A percentile compares a stretch with the other conserved stretches of the same genome.
Conservation (phyloP, 2,113 vertebrate species). For the Synchiropus splendidus region DNA sequence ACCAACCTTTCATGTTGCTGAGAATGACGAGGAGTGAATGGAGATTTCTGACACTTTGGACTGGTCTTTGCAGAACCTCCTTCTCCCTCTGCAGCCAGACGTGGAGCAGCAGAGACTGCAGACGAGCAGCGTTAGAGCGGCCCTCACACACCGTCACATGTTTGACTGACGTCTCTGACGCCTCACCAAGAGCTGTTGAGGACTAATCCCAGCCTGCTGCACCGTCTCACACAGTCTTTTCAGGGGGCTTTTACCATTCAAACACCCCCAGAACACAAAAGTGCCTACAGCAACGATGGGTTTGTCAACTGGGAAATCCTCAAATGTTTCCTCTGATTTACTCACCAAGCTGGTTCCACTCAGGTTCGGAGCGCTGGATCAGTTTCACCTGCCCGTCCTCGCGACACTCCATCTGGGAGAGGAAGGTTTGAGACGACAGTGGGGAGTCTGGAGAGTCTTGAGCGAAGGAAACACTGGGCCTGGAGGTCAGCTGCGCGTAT, state of each 20-base stretch:
- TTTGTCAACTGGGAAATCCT: too few species aligned
- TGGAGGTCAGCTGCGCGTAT: conserved; percentile 71
- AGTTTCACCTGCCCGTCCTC: conserved; percentile 73
- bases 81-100: conserved; percentile 90
- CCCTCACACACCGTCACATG: too few species aligned
- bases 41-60: conserved; percentile 70
- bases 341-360: conserved; percentile 64
- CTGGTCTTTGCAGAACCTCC: conserved; percentile 73
- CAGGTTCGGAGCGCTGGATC: conserved; percentile 37
- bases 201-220: conserved; percentile 79
- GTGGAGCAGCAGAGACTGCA: conserved; percentile 81
- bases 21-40: conserved; percentile 75
- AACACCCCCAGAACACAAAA: conserved; percentile 91
- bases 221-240: conserved; percentile 75
- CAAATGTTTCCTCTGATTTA: not conserved
- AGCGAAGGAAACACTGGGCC: conserved; percentile 67
- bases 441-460: conserved; percentile 58
- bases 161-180: conserved; percentile 22
- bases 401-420: conserved; percentile 76
- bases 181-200: conserved; percentile 86
- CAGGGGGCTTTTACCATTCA: conserved; percentile 76
- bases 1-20: conserved; percentile 84
- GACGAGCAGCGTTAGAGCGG: not conserved
- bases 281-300: conserved; percentile 64
- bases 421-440: conserved; percentile 74